Evolutionary conservation across 2,888 invertebrate genomes (phyloP), one percentile per base, ranked within the genome.

Genomic region (Lathronympha strigana): DNA sequence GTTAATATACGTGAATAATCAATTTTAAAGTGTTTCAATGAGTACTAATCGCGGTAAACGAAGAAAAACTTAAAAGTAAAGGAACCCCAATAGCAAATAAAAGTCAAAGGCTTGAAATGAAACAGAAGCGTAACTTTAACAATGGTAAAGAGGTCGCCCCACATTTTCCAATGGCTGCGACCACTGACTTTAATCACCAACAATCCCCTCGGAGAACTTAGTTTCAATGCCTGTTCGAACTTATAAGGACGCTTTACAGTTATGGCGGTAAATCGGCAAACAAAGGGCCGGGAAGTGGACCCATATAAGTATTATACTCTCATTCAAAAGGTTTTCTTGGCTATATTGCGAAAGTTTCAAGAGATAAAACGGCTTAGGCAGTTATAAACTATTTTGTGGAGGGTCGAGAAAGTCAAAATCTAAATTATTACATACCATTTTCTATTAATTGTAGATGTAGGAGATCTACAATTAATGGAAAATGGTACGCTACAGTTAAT

Each of bases 141-240:
- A 40, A 54, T 45, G 25, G 43, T 21, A 54, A 66, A 54, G 60
- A 54, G 66, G 66, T 66, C 66, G 66, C 66, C 64, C 66, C 54
- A 66, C 61, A 66, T 66, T 66, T 66, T 61, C 66, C 66, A 54
- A 17, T 66, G 66, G 47, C 38, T 54, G 60, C 45, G 33, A 57
- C 58, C 21, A 47, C 17, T 45, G 43, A 40, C 31, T 57, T 45
- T 57, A 45, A 45, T 45, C 31, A 28, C 17, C 15, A 19, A 25
- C 40, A 43, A 40, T 28, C 31, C 40, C 28, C 43, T 2, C n/a
- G 13, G n/a, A 6, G n/a, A 57, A 45, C 55, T 57, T 21, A 25
- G 19, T 40, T 40, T 54, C 38, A 38, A 28, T n/a, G 33, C 33
- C 6, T n/a, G 23, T n/a, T 43, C 15, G n/a, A 43, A 43, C 55